Percentiles rank a stretch among this genome's conserved stretches.
phyloP scores from a whole-genome alignment of 2,113 vertebrate genomes.

The Burhinus bistriatus region DNA sequence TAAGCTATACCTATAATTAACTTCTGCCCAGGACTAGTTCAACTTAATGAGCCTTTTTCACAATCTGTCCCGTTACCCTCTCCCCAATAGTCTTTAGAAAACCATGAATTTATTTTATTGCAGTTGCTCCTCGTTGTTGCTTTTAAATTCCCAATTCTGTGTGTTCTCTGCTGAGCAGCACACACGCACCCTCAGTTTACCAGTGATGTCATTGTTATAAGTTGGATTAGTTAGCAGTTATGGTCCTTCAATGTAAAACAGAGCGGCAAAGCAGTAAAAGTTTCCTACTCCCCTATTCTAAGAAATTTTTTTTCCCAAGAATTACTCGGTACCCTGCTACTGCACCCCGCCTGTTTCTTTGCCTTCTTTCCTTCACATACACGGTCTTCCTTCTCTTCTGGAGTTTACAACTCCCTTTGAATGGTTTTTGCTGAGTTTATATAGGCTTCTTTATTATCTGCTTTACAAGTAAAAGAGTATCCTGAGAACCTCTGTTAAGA shows the following conservation, averaged over 20 bases:
- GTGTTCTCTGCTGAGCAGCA: neutral
- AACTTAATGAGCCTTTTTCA: neutral
- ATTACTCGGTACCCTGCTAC: neutral
- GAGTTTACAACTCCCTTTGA: neutral
- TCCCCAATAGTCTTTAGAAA: neutral
- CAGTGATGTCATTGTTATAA: no score
- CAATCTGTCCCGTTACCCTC: neutral
- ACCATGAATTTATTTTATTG: neutral
- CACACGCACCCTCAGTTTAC: fast-evolving
- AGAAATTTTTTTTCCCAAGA: neutral
- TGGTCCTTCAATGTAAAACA: neutral
- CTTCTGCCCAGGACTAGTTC: neutral
- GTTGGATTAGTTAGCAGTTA: neutral
- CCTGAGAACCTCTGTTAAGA: neutral
- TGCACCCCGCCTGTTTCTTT: neutral
- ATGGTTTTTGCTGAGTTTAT: neutral
- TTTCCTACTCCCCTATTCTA: neutral
- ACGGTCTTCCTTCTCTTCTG: fast-evolving
- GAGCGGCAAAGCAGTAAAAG: neutral
- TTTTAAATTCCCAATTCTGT: neutral
- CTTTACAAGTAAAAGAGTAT: neutral
- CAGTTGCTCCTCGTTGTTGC: neutral
- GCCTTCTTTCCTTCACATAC: neutral
- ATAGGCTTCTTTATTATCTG: neutral
- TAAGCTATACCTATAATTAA: neutral